Conservation (phyloP, 1,140 invertebrate species). For the Drosophila triauraria region DNA sequence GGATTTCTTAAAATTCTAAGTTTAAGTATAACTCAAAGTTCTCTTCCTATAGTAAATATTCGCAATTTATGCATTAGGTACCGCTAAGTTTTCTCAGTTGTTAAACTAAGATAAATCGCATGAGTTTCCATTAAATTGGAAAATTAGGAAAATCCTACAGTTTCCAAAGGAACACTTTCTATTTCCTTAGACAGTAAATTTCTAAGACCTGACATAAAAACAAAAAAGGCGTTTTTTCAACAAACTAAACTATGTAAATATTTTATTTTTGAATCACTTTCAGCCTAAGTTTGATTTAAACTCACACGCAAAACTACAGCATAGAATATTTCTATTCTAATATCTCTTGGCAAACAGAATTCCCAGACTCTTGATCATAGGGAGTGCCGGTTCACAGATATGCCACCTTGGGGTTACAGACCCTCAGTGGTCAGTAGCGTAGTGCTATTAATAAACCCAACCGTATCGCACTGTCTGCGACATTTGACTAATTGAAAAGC, state of each 20-base stretch:
- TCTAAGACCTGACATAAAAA: no score
- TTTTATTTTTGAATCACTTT: not conserved
- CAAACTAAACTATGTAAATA: not conserved
- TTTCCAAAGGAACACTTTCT: no score
- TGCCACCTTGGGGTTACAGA: constrained; percentile 10
- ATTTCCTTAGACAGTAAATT: no score
- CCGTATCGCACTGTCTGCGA: constrained; percentile 69
- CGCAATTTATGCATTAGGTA: no score
- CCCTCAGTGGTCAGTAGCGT: constrained; percentile 39
- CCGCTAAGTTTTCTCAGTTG: no score
- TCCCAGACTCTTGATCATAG: constrained; percentile 9
- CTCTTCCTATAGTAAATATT: no score
- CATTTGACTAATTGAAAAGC: constrained; percentile 82
- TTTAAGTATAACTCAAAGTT: no score
- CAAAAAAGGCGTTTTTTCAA: no score
- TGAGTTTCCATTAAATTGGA: no score
- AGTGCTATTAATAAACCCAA: constrained; percentile 69
- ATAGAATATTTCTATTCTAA: not conserved
- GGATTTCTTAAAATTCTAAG: no score
- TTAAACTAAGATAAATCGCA: no score
- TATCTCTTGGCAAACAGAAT: not conserved
- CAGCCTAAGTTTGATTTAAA: not conserved
- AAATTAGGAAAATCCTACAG: no score
- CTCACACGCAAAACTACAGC: not conserved
- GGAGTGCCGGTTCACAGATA: constrained; percentile 18